Evolutionary conservation across 2,797 vertebrate species (phyloP).

Genomic region (Dipus sagitta): DNA sequence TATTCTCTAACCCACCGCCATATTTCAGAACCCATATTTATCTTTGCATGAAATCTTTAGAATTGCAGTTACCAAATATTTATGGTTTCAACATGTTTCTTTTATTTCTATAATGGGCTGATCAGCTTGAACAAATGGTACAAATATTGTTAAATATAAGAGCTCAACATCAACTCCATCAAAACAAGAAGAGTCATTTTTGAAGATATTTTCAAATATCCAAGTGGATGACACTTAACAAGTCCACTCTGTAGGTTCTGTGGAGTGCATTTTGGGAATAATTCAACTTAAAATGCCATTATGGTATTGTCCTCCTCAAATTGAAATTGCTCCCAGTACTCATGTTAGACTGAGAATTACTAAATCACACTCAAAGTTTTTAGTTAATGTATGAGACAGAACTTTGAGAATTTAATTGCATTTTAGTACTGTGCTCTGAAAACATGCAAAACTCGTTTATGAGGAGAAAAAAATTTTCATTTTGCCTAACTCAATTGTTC

Average conservation of each 20-base stretch:
- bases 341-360: constrained; percentile 44
- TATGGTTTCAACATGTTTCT: background rate
- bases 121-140: constrained; percentile 26
- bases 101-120: constrained; percentile 43
- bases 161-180: background rate
- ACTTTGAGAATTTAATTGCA: constrained; percentile 18
- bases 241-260: background rate
- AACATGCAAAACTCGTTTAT: constrained; percentile 31
- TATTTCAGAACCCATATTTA: constrained; percentile 5
- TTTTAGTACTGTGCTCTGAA: background rate
- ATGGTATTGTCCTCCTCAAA: background rate
- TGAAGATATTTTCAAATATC: constrained; percentile 21
- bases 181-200: constrained; percentile 3
- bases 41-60: background rate
- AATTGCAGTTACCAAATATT: constrained; percentile 28
- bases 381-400: background rate
- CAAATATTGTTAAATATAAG: background rate
- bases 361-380: constrained; percentile 8
- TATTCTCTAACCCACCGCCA: background rate
- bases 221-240: background rate
- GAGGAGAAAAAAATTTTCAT: background rate
- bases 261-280: background rate
- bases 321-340: constrained; percentile 10
- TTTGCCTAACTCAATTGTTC: background rate
- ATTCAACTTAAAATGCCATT: constrained; percentile 24